phyloP scores from a whole-genome alignment of 2,888 invertebrate species.

The Machimus atricapillus region DNA sequence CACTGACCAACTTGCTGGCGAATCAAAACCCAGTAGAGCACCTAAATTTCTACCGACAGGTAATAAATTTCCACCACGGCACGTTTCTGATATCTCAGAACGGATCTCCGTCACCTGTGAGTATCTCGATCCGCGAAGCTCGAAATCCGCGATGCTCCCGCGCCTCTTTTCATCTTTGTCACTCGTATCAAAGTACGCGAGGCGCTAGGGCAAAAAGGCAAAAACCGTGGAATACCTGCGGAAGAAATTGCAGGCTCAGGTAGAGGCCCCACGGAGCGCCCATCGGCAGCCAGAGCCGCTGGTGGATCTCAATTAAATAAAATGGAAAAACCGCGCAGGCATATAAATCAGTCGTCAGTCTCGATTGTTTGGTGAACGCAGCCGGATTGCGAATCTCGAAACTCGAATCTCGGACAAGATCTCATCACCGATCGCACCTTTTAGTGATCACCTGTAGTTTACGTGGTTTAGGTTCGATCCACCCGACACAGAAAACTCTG shows the following conservation, averaged over 20 bases:
- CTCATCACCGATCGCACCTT: conserved; percentile 3
- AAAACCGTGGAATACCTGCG: background rate
- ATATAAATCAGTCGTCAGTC: conserved; percentile 53
- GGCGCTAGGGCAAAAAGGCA: background rate
- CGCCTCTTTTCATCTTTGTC: background rate
- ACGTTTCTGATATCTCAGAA: background rate
- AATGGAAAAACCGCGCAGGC: conserved; percentile 44
- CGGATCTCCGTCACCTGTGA: background rate
- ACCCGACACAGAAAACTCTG: background rate
- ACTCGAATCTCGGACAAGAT: background rate
- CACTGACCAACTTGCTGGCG: background rate
- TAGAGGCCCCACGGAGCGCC: conserved; percentile 12
- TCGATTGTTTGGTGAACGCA: conserved; percentile 60
- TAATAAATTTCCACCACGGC: background rate
- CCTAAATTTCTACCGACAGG: background rate
- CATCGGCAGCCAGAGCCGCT: background rate
- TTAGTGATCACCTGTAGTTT: conserved; percentile 5
- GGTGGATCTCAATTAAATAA: conserved; percentile 31
- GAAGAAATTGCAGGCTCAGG: background rate
- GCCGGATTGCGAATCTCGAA: conserved; percentile 50
- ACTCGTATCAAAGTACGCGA: background rate
- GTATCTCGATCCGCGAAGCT: background rate
- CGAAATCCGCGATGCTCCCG: background rate
- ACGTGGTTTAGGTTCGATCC: background rate
- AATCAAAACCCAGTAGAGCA: background rate